Evolutionary conservation across 2,113 vertebrate genomes (phyloP).

Genomic region (Phasianus colchicus): DNA sequence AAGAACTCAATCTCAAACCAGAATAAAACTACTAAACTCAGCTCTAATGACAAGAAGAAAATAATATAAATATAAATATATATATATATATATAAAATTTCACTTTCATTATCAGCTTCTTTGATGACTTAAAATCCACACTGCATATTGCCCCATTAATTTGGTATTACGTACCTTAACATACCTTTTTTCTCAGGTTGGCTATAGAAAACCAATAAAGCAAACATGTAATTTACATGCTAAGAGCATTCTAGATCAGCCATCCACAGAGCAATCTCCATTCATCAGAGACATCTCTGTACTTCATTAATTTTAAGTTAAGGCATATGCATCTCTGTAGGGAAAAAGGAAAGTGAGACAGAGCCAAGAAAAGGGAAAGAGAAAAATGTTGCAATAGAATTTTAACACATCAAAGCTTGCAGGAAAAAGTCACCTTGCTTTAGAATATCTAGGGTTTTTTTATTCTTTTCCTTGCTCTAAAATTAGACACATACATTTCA

Average conservation of each 20-base stretch:
- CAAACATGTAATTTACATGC: not conserved
- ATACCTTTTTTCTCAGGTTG: not conserved
- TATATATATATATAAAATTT: not conserved
- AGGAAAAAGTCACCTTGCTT: conserved; percentile 36
- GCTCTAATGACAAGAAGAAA: not conserved
- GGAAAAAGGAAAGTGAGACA: not conserved
- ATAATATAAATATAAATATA: too few relatives aligned
- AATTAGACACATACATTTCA: conserved; percentile 68
- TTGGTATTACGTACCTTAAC: not conserved
- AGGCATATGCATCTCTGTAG: accelerated
- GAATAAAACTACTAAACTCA: not conserved
- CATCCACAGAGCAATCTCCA: not conserved
- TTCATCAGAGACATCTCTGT: not conserved
- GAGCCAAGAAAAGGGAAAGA: not conserved
- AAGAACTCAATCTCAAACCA: not conserved
- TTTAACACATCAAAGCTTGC: not conserved
- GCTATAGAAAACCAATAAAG: not conserved
- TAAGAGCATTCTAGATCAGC: not conserved
- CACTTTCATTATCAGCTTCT: not conserved
- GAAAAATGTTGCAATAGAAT: not conserved
- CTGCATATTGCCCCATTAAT: not conserved
- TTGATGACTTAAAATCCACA: not conserved
- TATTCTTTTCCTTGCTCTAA: conserved; percentile 46
- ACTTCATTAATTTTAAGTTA: conserved; percentile 24
- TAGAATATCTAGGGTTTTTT: not conserved